Base-by-base conservation (phyloP, 2,888 invertebrate species). In the Platerodrilus igneus region DNA sequence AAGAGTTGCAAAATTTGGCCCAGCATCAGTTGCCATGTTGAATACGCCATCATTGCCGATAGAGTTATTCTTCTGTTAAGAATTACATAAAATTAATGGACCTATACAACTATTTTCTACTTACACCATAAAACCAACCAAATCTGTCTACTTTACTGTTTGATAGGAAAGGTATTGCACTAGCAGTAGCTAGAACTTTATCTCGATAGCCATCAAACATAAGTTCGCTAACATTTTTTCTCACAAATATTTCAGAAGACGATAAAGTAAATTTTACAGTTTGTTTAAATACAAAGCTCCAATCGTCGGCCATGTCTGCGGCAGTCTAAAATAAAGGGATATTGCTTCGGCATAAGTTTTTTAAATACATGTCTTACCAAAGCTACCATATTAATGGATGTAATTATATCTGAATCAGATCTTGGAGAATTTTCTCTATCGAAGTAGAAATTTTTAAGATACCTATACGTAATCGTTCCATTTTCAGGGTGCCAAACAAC, bases 171-270 rank as follows among this genome's bases (percentile, higher is more conserved):
- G 79, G 78, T 29, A 81, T 57, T 49, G 71, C 70, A 48, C 75
- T 75, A 1, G 83, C 80, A 41, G 83, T 64, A 26, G 78, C 76
- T 43, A 92, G 73, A 38, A 90, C 67, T 0, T 76, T 68, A 58
- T 91, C 90, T 1, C 76, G 72, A 60, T 88, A 92, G 0, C 92
- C 92, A 5, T 83, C 81, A 57, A 91, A 87, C 1, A 91, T 70
- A 18, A 89, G 67, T 58, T 89, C 77, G 7, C 77, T 74, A 0
- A 80, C 83, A 0, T 76, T 73, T 61, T 78, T 83, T 0, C 77
- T 76, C 2, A 83, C 72, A 3, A 75, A 67, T 13, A 84, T 64
- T 20, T 48, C 51, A 10, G 57, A 57, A 15, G 53, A 47, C 28
- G 46, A 48, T 9, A 55, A 56, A 26, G 56, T 41, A n/a, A 49